phyloP scores from a whole-genome alignment of 1,140 invertebrate genomes.

The Drosophila arawakana region DNA sequence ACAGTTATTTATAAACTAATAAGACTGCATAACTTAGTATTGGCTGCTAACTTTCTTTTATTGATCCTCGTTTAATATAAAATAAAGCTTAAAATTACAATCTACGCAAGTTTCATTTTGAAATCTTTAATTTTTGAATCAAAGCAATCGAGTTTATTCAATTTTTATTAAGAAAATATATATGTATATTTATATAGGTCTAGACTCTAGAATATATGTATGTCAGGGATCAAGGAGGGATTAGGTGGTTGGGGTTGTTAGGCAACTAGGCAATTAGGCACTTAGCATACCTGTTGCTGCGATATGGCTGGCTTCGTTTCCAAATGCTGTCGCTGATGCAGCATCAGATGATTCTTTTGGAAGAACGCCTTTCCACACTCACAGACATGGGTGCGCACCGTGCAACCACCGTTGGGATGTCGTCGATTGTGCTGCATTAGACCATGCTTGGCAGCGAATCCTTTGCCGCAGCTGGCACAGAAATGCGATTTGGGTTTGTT shows the following conservation, averaged over 20 bases:
- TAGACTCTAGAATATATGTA: slow-evolving; percentile 6
- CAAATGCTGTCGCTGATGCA: slow-evolving; percentile 93
- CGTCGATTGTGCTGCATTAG: slow-evolving; percentile 90
- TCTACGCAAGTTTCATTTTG: slow-evolving; percentile 16
- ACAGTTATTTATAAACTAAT: slow-evolving; percentile 40
- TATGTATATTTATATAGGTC: slow-evolving; percentile 11
- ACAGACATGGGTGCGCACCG: slow-evolving; percentile 92
- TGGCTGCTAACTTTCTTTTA: neutral
- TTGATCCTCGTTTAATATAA: slow-evolving; percentile 9
- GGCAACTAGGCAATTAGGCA: slow-evolving; percentile 23
- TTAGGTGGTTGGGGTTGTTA: neutral
- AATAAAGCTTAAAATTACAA: slow-evolving; percentile 30
- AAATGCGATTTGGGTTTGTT: slow-evolving; percentile 90
- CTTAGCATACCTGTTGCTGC: slow-evolving; percentile 85
- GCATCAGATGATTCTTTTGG: slow-evolving; percentile 92
- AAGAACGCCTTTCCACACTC: slow-evolving; percentile 95
- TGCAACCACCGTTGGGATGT: slow-evolving; percentile 92
- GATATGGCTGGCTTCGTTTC: slow-evolving; percentile 87
- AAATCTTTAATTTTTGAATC: slow-evolving; percentile 5
- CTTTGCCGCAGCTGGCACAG: slow-evolving; percentile 93
- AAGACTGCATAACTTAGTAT: slow-evolving; percentile 41
- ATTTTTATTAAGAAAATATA: slow-evolving; percentile 19
- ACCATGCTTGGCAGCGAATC: slow-evolving; percentile 93
- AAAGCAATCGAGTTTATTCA: slow-evolving; percentile 23
- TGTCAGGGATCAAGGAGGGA: neutral